Base-by-base conservation (phyloP, 2,113 vertebrate species). In the Varanus salvator region DNA sequence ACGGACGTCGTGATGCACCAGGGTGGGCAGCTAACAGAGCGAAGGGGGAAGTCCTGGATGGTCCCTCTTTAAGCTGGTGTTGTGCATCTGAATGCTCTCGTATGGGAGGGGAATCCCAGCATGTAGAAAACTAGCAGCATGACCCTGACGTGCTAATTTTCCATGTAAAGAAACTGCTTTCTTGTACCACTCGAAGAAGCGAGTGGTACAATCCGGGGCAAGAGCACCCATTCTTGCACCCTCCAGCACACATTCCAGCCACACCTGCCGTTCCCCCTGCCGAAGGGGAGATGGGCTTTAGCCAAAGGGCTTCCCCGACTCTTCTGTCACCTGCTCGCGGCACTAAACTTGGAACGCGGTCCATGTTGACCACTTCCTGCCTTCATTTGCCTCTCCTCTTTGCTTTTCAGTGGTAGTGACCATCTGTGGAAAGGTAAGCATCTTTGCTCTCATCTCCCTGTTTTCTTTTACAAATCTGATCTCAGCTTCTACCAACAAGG, bases 391-490 rank as follows among this genome's bases (percentile, higher is more conserved):
- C 27, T 9, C 4, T 0, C 81, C 31, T 23, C 38, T 68, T 48
- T 57, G n/a, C 71, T 68, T 44, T 82, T 12, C 78, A 91, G 90
- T 87, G 85, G 71, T 12, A 0, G 80, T 84, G 85, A 84, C 80
- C 8, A 34, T 91, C 44, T 29, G 86, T 78, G 90, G 86, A 31
- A 75, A 84, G 86, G 90, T 91, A 57, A 68, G 34, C 15, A 1
- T 27, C 19, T 50, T 34, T 31, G 7, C 4, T 14, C 34, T 34
- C 3, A 19, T 80, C 48, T 64, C 60, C 57, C 66, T 69, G 66
- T 69, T 69, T 74, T 15, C 4, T 74, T 74, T 74, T 31, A 5
- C n/a, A 38, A 38, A 31, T 27, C 60, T 50, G 11, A 48, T 48
- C 66, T 64, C 8, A 8, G 7, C 25, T 68, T 68, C 11, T 38